phyloP scores from a whole-genome alignment of 2,113 vertebrate genomes.

The Sterna hirundo region DNA sequence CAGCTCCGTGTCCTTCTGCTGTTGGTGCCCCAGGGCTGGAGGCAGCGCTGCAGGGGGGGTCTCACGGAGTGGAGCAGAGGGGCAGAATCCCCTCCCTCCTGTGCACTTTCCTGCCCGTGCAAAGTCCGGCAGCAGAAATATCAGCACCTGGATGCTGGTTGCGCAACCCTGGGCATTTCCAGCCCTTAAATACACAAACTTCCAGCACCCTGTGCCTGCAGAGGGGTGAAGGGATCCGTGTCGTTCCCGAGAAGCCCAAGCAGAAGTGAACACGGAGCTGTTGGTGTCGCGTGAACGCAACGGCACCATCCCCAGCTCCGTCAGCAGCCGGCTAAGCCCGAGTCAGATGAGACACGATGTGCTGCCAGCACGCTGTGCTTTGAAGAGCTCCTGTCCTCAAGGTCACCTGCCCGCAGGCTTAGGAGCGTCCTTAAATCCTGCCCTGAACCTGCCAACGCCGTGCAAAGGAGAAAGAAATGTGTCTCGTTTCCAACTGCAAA shows the following conservation, averaged over 20 bases:
- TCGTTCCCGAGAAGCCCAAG: rapidly evolving
- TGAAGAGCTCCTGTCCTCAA: background rate
- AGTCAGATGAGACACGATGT: background rate
- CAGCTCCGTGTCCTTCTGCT: background rate
- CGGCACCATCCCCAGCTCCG: background rate
- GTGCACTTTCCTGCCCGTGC: background rate
- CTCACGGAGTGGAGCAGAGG: background rate
- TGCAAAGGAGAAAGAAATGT: background rate
- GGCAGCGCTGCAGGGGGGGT: too few species aligned
- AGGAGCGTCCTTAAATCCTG: background rate
- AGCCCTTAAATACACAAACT: background rate
- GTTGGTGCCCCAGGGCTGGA: background rate
- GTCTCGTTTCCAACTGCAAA: background rate
- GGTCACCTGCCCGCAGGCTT: background rate
- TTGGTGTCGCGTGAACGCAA: background rate
- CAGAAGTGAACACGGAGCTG: background rate
- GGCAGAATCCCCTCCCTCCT: background rate
- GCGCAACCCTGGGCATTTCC: background rate
- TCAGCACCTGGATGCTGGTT: background rate
- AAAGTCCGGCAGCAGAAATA: background rate
- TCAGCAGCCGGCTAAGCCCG: background rate
- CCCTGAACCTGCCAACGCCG: background rate
- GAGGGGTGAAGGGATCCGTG: background rate
- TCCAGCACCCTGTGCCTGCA: background rate
- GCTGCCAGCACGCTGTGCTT: background rate